Percentiles rank a stretch among this genome's conserved stretches.
Evolutionary conservation across 2,888 invertebrate genomes (phyloP).

Genomic region (Ceratothoa steindachneri): DNA sequence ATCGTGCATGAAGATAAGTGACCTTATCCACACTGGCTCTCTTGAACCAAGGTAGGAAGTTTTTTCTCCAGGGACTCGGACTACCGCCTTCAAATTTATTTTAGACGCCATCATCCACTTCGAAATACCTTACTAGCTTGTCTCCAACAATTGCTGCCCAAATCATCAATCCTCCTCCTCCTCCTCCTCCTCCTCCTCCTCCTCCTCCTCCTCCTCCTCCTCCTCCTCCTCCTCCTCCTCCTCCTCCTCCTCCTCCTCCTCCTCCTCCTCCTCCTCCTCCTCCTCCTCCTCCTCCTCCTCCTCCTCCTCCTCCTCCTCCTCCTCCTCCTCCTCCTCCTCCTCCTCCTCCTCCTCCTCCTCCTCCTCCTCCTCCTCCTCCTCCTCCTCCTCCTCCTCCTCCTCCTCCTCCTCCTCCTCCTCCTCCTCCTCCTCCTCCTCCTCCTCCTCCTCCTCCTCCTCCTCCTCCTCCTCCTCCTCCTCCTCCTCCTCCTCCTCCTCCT

Average conservation of each 20-base stretch:
- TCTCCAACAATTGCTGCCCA: no score
- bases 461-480: background rate
- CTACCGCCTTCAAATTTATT: no score
- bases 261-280: background rate
- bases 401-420: background rate
- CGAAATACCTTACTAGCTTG: no score
- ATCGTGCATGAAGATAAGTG: no score
- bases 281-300: background rate
- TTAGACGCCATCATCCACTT: no score
- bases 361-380: constrained; percentile 5
- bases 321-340: constrained; percentile 3
- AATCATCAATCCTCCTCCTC: no score
- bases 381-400: background rate
- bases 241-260: background rate
- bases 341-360: background rate
- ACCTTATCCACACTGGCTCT: no score
- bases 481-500: background rate
- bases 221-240: background rate
- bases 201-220: background rate
- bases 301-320: background rate
- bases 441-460: background rate
- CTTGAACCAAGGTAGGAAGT: no score
- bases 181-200: background rate
- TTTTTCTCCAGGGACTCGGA: no score
- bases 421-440: background rate